phyloP scores from a whole-genome alignment of 2,888 invertebrate species.

The Morinoia aosen region DNA sequence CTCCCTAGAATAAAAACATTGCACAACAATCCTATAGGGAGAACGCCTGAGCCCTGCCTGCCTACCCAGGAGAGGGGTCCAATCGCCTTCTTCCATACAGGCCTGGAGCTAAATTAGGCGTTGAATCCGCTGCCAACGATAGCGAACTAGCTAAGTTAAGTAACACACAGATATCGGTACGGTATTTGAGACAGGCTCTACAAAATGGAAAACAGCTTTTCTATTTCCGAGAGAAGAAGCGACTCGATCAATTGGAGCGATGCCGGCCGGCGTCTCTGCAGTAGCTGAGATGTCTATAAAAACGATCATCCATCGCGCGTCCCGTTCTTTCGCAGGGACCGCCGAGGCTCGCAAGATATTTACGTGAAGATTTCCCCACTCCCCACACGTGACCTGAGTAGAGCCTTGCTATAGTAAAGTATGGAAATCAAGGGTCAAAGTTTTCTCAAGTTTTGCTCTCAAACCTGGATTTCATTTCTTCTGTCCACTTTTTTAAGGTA shows the following conservation, averaged over 20 bases:
- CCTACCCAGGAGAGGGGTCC: background rate
- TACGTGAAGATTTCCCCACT: background rate
- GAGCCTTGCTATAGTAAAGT: background rate
- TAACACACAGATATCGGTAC: background rate
- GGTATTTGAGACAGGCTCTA: background rate
- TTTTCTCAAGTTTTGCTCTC: background rate
- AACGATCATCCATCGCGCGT: background rate
- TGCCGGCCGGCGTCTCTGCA: background rate
- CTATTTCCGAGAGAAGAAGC: background rate
- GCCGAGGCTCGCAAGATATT: background rate
- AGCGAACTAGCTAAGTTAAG: background rate
- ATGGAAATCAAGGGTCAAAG: background rate
- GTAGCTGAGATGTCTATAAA: background rate
- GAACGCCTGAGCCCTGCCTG: background rate
- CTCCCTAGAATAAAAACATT: too few relatives aligned
- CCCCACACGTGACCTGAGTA: background rate
- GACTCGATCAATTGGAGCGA: constrained; percentile 2
- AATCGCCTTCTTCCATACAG: background rate
- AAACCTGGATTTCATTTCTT: background rate
- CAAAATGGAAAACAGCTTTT: background rate
- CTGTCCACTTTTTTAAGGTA: too few relatives aligned
- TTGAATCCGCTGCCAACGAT: background rate
- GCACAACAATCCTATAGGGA: too few relatives aligned
- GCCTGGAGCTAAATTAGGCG: background rate
- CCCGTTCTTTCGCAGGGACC: background rate